phyloP scores from a whole-genome alignment of 2,888 invertebrate species.

The Lissonota sp. region DNA sequence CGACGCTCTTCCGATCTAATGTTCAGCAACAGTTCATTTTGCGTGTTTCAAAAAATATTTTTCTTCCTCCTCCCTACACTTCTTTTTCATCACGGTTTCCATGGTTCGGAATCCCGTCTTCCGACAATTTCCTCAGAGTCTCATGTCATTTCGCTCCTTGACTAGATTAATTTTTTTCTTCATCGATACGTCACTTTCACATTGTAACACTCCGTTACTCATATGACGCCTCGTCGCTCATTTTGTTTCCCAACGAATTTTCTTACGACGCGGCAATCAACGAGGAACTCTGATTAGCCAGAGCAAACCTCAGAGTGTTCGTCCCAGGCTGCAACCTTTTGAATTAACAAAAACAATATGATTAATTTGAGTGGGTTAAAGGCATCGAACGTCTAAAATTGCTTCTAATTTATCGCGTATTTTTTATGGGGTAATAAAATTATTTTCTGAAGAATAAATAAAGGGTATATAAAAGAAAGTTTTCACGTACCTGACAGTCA shows the following conservation, averaged over 20 bases:
- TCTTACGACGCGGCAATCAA: slow-evolving; percentile 21
- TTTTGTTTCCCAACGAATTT: slow-evolving; percentile 26
- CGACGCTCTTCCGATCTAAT: no score
- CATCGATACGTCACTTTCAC: slow-evolving; percentile 47
- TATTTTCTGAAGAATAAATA: neutral
- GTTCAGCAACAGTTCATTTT: slow-evolving; percentile 15
- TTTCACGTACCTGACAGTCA: slow-evolving; percentile 92
- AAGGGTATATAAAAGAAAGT: neutral
- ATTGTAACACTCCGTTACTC: slow-evolving; percentile 39
- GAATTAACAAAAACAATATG: neutral
- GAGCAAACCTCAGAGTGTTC: slow-evolving; percentile 94
- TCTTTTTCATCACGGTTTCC: slow-evolving; percentile 13
- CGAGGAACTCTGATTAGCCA: slow-evolving; percentile 85
- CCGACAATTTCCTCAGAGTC: slow-evolving; percentile 52
- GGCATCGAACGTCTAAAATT: no score
- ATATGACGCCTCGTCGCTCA: slow-evolving; percentile 3
- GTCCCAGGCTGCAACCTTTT: slow-evolving; percentile 93
- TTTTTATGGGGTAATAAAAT: neutral
- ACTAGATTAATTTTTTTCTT: slow-evolving; percentile 80
- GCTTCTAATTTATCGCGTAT: no score
- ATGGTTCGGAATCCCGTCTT: slow-evolving; percentile 26
- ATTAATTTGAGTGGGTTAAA: neutral
- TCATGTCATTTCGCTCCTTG: slow-evolving; percentile 74
- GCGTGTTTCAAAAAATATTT: slow-evolving; percentile 63
- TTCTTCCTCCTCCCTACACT: slow-evolving; percentile 26